phyloP scores from a whole-genome alignment of 2,888 invertebrate species.

The Himalopsyche tibetana region DNA sequence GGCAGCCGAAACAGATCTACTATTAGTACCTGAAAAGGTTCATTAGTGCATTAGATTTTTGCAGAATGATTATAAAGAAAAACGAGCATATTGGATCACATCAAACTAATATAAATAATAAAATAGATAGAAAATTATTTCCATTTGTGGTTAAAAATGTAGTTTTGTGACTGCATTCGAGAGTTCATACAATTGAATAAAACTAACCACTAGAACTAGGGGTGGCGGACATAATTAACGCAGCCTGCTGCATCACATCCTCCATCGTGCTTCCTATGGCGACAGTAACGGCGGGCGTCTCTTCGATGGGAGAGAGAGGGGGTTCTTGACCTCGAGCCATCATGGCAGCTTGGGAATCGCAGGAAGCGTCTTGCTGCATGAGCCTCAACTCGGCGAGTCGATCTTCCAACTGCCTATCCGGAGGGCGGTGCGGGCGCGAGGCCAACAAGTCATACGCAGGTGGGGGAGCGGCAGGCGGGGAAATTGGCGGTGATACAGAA shows the following conservation, averaged over 20 bases:
- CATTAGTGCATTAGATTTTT: too few relatives aligned
- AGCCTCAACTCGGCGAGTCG: conserved; percentile 78
- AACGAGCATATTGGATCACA: too few relatives aligned
- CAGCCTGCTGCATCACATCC: conserved; percentile 70
- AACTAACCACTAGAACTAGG: conserved; percentile 76
- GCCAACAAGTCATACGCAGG: conserved; percentile 65
- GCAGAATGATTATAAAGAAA: too few relatives aligned
- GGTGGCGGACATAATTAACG: conserved; percentile 69
- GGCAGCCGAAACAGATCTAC: conserved; percentile 94
- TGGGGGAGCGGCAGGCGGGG: conserved; percentile 66
- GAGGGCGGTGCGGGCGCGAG: conserved; percentile 66
- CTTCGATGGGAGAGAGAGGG: conserved; percentile 90
- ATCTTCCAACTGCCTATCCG: conserved; percentile 67
- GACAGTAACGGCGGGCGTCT: conserved; percentile 83
- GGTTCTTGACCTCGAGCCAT: conserved; percentile 73
- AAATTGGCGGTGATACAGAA: conserved; percentile 77
- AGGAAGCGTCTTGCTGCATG: conserved; percentile 69
- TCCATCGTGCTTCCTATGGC: conserved; percentile 73
- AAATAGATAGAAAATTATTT: too few relatives aligned
- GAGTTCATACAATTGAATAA: background rate
- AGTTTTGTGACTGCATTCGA: too few relatives aligned
- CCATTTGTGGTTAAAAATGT: too few relatives aligned
- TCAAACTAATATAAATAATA: too few relatives aligned
- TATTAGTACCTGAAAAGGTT: conserved; percentile 82
- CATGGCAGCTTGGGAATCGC: conserved; percentile 68